Base-by-base conservation (phyloP, 2,888 invertebrate genomes). In the Drosophila anceps region DNA sequence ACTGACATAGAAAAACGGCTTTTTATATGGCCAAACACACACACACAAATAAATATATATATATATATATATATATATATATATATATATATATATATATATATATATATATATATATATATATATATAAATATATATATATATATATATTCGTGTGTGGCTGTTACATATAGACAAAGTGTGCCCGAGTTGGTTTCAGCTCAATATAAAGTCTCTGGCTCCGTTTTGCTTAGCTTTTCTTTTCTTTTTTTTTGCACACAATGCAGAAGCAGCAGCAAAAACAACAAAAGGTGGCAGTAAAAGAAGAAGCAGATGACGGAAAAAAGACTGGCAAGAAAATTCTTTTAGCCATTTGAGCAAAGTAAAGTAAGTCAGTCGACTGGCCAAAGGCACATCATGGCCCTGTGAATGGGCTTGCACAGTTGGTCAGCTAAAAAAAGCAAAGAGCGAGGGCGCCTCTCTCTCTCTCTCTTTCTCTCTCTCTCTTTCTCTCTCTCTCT, bases 1-100 rank as follows among this genome's bases (percentile, higher is more conserved):
- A 82, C 84, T 89, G 87, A 84, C 84, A 84, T 87, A 84, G 89
- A 84, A 87, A 84, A 84, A 84, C 89, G 82, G 73, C 82, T 74
- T 76, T 81, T 83, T 69, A 66, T 85, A 69, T 73, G 75, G 46
- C 50, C 66, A 59, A 59, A 24, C 33, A 71, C 44, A 20, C 43
- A 66, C 18, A 48, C 55, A 55, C 2, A 79, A 29, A 48, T 15
- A 64, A 7, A 48, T 13, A 39, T 15, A 58, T 29, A 46, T 31
- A 61, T 18, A 46, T 18, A 39, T 13, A 63, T 5, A 18, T 12
- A 44, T 12, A 43, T 15, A 69, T 41, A 51, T 20, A 44, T 18
- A 63, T 13, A 63, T 54, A 41, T 7, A 24, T n/a, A 46, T 41
- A 51, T 27, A 39, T 15, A 55, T 18, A 12, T 24, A 43, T 33